Percentiles rank a stretch among this genome's conserved stretches.
Conservation (phyloP, 2,113 vertebrate species). For the Acanthochromis polyacanthus region DNA sequence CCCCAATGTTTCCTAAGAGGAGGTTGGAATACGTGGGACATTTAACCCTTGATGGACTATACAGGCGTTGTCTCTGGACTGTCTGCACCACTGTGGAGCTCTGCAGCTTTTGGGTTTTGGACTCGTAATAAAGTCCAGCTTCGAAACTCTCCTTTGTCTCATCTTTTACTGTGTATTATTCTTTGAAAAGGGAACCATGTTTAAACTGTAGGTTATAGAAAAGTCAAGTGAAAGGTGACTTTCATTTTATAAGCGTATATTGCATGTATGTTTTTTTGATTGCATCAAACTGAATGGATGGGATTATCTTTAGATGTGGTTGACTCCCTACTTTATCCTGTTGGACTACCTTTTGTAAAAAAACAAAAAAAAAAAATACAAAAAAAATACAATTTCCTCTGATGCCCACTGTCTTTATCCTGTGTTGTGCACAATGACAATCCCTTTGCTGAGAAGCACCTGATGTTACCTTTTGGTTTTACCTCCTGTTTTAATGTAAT, state of each 20-base stretch:
- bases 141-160: constrained; percentile 25
- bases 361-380: neutral
- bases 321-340: constrained; percentile 35
- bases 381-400: constrained; percentile 8
- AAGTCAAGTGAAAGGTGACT: constrained; percentile 26
- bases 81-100: constrained; percentile 7
- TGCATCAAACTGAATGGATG: constrained; percentile 35
- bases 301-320: constrained; percentile 48
- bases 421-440: constrained; percentile 15
- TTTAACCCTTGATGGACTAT: constrained; percentile 12
- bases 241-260: constrained; percentile 14
- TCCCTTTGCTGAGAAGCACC: constrained; percentile 21
- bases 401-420: constrained; percentile 27
- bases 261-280: constrained; percentile 39
- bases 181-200: constrained; percentile 47
- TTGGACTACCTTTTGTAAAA: constrained; percentile 47
- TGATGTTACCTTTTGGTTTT: constrained; percentile 38
- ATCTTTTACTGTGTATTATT: constrained; percentile 42
- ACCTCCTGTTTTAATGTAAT: constrained; percentile 34
- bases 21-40: neutral
- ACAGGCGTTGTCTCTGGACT: neutral
- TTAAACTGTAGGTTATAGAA: constrained; percentile 27
- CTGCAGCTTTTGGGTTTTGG: constrained; percentile 36
- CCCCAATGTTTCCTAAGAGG: constrained; percentile 4
- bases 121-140: constrained; percentile 3